These are phyloP conservation scores for Taurulus bubalis DNA, from an alignment of 2,113 vertebrate species.

Conservation along the genomic window DNA sequence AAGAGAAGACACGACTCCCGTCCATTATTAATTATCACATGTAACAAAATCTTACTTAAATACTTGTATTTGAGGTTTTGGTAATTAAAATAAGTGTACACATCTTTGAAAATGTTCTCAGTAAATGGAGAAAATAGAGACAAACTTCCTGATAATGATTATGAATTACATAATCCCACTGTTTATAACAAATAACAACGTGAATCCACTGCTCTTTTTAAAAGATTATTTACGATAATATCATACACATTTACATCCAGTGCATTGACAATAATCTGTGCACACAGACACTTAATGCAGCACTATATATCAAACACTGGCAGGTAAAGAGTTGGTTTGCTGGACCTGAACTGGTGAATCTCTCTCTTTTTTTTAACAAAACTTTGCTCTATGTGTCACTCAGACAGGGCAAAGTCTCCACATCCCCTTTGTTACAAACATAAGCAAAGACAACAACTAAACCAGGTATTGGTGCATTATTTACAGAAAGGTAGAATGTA, in stretches of 20 bases:
- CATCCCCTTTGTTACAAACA: constrained; percentile 56
- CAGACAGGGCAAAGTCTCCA: constrained; percentile 22
- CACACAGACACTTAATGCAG: constrained; percentile 76
- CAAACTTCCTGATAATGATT: not conserved
- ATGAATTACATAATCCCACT: not conserved
- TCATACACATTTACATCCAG: constrained; percentile 82
- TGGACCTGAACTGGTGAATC: constrained; percentile 37
- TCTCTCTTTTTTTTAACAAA: constrained; percentile 28
- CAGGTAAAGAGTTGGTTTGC: constrained; percentile 48
- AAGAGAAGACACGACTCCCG: not conserved
- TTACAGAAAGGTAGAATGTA: constrained; percentile 52
- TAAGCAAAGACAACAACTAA: constrained; percentile 71
- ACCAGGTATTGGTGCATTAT: constrained; percentile 55
- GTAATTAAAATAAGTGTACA: not conserved
- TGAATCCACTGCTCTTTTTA: constrained; percentile 48
- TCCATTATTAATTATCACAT: not conserved
- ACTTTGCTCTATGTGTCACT: constrained; percentile 42
- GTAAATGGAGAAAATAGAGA: constrained; percentile 3
- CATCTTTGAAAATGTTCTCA: not conserved
- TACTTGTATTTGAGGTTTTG: not conserved
- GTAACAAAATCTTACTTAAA: not conserved
- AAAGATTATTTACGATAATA: constrained; percentile 80
- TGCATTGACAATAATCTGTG: constrained; percentile 77
- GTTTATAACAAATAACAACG: constrained; percentile 43
- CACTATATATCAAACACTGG: constrained; percentile 74